These are phyloP conservation scores for Caenorhabditis elegans DNA, from an alignment of 1,140 invertebrate genomes.

Conservation along the genomic window WBcel235 BX284606.5:10481501-10482000, in stretches of 20 bases:
- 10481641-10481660: background rate
- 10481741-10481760: background rate
- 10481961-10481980: background rate
- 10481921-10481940: no score
- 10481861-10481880: background rate
- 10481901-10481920: no score
- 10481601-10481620: background rate
- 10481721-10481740: no score
- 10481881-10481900: background rate
- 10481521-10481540: background rate
- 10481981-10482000: conserved; percentile 6
- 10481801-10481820: background rate
- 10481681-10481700: background rate
- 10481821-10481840: background rate
- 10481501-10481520: background rate
- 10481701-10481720: no score
- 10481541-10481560: background rate
- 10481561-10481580: background rate
- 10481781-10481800: background rate
- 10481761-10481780: background rate
- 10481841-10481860: conserved; percentile 10
- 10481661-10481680: background rate
- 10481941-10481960: no score
- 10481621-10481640: background rate
- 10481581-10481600: background rate